Percentiles rank a stretch among this genome's conserved stretches.
Conservation (phyloP, 2,797 vertebrate species). For the Menidia menidia region DNA sequence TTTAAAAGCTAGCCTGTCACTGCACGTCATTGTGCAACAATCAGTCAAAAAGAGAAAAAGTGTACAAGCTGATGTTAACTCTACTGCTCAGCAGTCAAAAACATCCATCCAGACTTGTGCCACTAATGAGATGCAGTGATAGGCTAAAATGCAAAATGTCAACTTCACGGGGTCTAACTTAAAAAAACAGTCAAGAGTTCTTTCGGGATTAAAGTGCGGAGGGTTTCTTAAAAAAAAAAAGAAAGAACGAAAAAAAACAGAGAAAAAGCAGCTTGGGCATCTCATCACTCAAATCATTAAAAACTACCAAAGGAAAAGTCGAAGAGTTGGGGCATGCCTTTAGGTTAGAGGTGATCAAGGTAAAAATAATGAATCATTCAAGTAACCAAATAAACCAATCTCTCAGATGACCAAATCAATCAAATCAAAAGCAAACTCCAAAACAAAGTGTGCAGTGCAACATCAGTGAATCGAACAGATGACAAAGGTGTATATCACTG, state of each 20-base stretch:
- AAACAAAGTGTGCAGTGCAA: conserved; percentile 75
- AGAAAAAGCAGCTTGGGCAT: conserved; percentile 52
- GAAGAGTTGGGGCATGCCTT: conserved; percentile 68
- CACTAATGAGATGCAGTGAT: conserved; percentile 48
- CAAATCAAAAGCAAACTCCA: conserved; percentile 73
- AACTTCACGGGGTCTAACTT: conserved; percentile 44
- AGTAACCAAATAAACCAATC: conserved; percentile 53
- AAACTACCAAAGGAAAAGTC: conserved; percentile 46
- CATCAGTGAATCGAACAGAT: conserved; percentile 79
- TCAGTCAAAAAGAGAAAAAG: conserved; percentile 30
- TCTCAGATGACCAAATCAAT: conserved; percentile 60
- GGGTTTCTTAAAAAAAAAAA: conserved; percentile 72
- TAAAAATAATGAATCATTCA: conserved; percentile 47
- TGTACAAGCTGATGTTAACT: conserved; percentile 42
- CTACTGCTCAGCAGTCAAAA: conserved; percentile 42
- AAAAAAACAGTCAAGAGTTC: conserved; percentile 55
- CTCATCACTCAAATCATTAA: conserved; percentile 54
- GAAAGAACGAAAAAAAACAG: conserved; percentile 27
- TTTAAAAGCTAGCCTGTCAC: conserved; percentile 64
- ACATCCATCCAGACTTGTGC: conserved; percentile 16
- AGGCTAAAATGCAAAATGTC: conserved; percentile 51
- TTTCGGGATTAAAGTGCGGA: conserved; percentile 65
- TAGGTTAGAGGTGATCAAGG: conserved; percentile 61
- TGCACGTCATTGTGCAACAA: conserved; percentile 51
- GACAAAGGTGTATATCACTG: conserved; percentile 75